Evolutionary conservation across 2,113 vertebrate species (phyloP).

Genomic region (Istiophorus platypterus): DNA sequence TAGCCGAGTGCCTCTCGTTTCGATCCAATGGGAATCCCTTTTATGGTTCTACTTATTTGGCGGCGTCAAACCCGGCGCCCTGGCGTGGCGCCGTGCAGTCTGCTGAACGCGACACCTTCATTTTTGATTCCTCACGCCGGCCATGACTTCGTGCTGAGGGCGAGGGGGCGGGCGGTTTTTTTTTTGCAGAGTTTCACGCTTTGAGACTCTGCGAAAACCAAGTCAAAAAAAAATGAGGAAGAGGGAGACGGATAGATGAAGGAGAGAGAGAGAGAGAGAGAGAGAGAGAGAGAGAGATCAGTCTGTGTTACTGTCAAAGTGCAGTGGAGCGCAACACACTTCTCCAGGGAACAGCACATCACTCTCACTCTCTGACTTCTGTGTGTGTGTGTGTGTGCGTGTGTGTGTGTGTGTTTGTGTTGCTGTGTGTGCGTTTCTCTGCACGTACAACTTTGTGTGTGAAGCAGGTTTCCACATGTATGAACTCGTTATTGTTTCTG

Average conservation of each 20-base stretch:
- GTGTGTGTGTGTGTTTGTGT: slow-evolving; percentile 20
- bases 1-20: not conserved
- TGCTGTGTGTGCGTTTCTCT: not conserved
- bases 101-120: not conserved
- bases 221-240: slow-evolving; percentile 28
- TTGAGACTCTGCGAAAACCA: slow-evolving; percentile 41
- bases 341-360: slow-evolving; percentile 67
- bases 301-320: slow-evolving; percentile 71
- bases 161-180: slow-evolving; percentile 31
- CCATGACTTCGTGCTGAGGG: slow-evolving; percentile 46
- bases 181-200: slow-evolving; percentile 57
- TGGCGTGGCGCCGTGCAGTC: too few species aligned
- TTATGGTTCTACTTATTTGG: too few species aligned
- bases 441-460: not conserved
- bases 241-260: slow-evolving; percentile 2
- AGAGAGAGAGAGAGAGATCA: slow-evolving; percentile 45
- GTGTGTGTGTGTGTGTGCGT: slow-evolving; percentile 20
- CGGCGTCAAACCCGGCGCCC: too few species aligned
- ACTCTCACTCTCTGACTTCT: slow-evolving; percentile 39
- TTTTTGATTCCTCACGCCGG: not conserved
- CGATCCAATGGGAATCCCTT: too few species aligned
- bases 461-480: slow-evolving; percentile 30
- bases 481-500: not conserved
- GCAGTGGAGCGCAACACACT: slow-evolving; percentile 59
- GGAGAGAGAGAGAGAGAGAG: slow-evolving; percentile 6